These are phyloP conservation scores for Hylyphantes graminicola DNA, from an alignment of 1,140 invertebrate species.

Conservation along the genomic window DNA sequence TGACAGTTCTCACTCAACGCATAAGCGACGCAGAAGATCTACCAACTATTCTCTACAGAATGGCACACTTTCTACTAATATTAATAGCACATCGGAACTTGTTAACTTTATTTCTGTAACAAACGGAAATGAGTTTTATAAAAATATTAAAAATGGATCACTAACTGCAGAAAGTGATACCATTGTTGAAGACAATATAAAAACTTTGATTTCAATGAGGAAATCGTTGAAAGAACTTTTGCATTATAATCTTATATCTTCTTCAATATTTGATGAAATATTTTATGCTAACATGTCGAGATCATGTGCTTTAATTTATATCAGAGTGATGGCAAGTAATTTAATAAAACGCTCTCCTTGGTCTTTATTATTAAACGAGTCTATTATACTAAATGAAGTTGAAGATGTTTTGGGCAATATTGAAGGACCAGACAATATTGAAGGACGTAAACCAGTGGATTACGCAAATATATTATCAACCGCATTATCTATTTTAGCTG, in stretches of 20 bases:
- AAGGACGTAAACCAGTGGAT: background rate
- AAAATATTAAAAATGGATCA: background rate
- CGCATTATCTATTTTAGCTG: conserved; percentile 27
- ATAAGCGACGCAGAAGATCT: no score
- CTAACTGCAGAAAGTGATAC: background rate
- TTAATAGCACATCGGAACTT: no score
- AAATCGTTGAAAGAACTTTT: conserved; percentile 21
- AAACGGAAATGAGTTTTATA: no score
- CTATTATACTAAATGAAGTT: conserved; percentile 1
- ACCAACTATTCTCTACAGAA: no score
- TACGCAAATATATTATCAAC: conserved; percentile 22
- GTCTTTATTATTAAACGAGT: background rate
- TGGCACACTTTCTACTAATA: no score
- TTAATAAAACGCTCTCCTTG: conserved; percentile 4
- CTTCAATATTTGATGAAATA: conserved; percentile 14
- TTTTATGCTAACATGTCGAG: background rate
- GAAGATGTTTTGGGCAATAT: background rate
- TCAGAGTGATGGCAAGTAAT: background rate
- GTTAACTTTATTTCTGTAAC: no score
- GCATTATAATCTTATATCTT: conserved; percentile 40
- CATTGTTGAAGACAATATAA: background rate
- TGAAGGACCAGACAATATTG: background rate
- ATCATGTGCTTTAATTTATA: conserved; percentile 9
- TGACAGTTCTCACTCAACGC: no score
- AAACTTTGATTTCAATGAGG: conserved; percentile 13